phyloP scores from a whole-genome alignment of 2,797 vertebrate species.

The Falco concolor region DNA sequence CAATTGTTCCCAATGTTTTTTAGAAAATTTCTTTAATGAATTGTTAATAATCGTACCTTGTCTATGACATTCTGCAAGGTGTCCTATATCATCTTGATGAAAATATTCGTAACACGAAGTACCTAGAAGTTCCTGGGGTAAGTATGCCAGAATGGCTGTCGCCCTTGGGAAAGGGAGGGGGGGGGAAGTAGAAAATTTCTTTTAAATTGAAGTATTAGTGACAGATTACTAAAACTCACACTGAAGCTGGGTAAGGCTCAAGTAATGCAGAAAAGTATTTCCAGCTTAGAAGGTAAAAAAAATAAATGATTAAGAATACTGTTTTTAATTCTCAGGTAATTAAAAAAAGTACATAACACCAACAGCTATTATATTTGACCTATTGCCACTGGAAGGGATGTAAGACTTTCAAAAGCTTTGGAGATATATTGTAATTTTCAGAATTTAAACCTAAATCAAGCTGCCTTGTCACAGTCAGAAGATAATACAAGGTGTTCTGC shows the following conservation, averaged over 20 bases:
- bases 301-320: neutral
- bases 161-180: constrained; percentile 76
- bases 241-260: neutral
- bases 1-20: neutral
- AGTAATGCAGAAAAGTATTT: neutral
- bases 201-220: neutral
- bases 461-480: neutral
- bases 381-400: neutral
- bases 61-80: constrained; percentile 94
- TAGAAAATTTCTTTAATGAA: neutral
- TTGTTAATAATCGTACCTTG: constrained; percentile 82
- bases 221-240: neutral
- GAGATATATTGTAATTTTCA: neutral
- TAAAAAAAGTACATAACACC: neutral
- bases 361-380: neutral
- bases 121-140: constrained; percentile 97
- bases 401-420: neutral
- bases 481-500: neutral
- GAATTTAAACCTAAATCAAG: neutral
- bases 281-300: neutral
- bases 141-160: constrained; percentile 94
- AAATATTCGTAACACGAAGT: constrained; percentile 99
- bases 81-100: constrained; percentile 95
- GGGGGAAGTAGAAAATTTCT: neutral
- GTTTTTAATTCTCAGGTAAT: neutral